Base-by-base conservation (phyloP, 2,888 invertebrate genomes). In the Meliscaeva auricollis region DNA sequence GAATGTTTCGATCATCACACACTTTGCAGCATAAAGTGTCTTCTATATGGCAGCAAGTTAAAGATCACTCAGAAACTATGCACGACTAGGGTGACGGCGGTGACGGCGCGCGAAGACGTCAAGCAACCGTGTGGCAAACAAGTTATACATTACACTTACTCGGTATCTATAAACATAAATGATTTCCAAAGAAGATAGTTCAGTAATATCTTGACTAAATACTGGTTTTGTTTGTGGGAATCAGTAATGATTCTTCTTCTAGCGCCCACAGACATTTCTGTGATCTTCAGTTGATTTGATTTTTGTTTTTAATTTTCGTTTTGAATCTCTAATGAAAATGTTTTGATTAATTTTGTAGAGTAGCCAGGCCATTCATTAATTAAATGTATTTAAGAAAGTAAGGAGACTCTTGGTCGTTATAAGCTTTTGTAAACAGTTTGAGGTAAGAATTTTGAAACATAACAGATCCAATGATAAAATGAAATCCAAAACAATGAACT, bases 1-100 rank as follows among this genome's bases (percentile, higher is more conserved):
- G 80, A 84, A 84, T 79, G 72, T 84, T 66, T 35, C 75, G 64
- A 70, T 75, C 60, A 64, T 75, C 56, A 46, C 58, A 70, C 74
- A 58, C 35, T 75, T 58, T 11, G 66, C 52, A 22, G 26, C 66
- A 38, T 38, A 35, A 50, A 50, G n/a, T 50, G 35, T 48, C 66
- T 15, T 72, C 80, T 72, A 52, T 70, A 44, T 64, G 48, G 20
- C 35, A 50, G 48, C 50, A 32, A 56, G 56, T 60, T 41, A 48
- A 46, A 68, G 69, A 83, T 75, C 70, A 66, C 54, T 68, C 64
- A 75, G 58, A 52, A 20, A 48, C 35, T 38, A 35, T 15, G 44
- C 26, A 62, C 35, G 30, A 30, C 17, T 8, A 46, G 8, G 46
- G n/a, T 44, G 44, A 44, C 8, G 52, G 30, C 54, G 9, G 9